These are phyloP conservation scores for Eupleurogrammus muticus DNA, from an alignment of 2,797 vertebrate genomes.

Conservation along the genomic window DNA sequence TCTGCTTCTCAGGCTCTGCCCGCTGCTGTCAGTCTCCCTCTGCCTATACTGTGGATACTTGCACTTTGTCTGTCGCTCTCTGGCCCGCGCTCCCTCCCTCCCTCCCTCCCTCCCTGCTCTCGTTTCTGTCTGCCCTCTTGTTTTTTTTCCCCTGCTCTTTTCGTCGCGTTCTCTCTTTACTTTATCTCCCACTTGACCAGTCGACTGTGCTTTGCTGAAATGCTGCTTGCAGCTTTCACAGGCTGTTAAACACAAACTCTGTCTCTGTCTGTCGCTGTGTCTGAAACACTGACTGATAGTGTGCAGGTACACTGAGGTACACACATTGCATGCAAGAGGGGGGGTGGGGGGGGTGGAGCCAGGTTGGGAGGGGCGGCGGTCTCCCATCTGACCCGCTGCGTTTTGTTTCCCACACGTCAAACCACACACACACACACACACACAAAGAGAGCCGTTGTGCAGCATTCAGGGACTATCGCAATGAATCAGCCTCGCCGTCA, in stretches of 20 bases:
- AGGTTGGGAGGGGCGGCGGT: slow-evolving; percentile 51
- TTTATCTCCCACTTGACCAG: slow-evolving; percentile 38
- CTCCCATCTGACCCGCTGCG: slow-evolving; percentile 35
- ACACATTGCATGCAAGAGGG: slow-evolving; percentile 13
- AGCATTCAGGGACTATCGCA: background rate
- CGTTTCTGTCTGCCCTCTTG: slow-evolving; percentile 27
- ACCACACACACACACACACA: slow-evolving; percentile 7
- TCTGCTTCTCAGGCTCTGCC: slow-evolving; percentile 45
- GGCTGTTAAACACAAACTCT: slow-evolving; percentile 35
- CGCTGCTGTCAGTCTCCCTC: slow-evolving; percentile 43
- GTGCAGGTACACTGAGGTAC: slow-evolving; percentile 50
- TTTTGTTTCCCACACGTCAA: slow-evolving; percentile 37
- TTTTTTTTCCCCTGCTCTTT: slow-evolving; percentile 11
- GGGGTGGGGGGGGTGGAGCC: slow-evolving; percentile 45
- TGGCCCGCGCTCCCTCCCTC: slow-evolving; percentile 22
- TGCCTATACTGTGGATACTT: slow-evolving; percentile 36
- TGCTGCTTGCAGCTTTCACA: slow-evolving; percentile 39
- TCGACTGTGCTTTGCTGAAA: slow-evolving; percentile 39
- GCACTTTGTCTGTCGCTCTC: slow-evolving; percentile 48
- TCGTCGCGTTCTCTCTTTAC: slow-evolving; percentile 1
- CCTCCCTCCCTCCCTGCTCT: slow-evolving; percentile 6
- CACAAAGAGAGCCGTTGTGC: background rate
- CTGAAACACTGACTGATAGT: slow-evolving; percentile 32
- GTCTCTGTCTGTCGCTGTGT: background rate
- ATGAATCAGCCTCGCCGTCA: slow-evolving; percentile 14